Evolutionary conservation across 2,113 vertebrate genomes (phyloP), one percentile per base, ranked within the genome.

Genomic region (Picathartes gymnocephalus): DNA sequence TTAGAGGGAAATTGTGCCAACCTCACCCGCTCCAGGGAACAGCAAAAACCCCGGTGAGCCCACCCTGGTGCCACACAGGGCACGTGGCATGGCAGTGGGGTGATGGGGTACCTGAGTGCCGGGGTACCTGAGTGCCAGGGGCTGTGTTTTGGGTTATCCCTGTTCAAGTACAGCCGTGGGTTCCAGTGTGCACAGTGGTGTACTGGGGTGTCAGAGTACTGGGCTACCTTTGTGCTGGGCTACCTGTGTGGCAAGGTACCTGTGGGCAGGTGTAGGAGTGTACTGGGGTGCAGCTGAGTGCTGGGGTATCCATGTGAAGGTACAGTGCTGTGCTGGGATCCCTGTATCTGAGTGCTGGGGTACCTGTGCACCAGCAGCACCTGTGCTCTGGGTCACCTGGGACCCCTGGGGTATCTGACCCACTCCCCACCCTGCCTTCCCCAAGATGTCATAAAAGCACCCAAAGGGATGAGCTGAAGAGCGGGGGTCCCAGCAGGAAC

Each of bases 401-500:
- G 40, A 60, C 27, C 8, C 8, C 14, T 7, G 25, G 13, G 21
- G 15, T 31, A 40, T 28, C 61, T 1, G 1, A 13, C 4, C 6
- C 21, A 7, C 4, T 35, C 28, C 7, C 14, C 15, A 5, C 11
- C 40, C 28, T 8, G 0, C 6, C 71, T 68, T 62, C 57, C 4
- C 39, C 70, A 54, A 44, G 15, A 40, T 69, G 57, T 14, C 31
- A 9, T 13, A 64, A 74, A 86, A 58, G 39, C 40, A 35, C 35
- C 48, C 6, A 0, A n/a, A 84, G 39, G 50, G 60, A 44, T 40
- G 37, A 76, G 54, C 14, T 33, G 40, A 69, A 56, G 15, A 47
- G 23, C 0, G 0, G 6, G 51, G 9, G 2, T 11, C 23, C 35
- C 0, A 0, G 20, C 33, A 65, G 47, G 39, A 62, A 10, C 16